Conservation (phyloP, 2,888 invertebrate species). For the Minunthozetes semirufus region DNA sequence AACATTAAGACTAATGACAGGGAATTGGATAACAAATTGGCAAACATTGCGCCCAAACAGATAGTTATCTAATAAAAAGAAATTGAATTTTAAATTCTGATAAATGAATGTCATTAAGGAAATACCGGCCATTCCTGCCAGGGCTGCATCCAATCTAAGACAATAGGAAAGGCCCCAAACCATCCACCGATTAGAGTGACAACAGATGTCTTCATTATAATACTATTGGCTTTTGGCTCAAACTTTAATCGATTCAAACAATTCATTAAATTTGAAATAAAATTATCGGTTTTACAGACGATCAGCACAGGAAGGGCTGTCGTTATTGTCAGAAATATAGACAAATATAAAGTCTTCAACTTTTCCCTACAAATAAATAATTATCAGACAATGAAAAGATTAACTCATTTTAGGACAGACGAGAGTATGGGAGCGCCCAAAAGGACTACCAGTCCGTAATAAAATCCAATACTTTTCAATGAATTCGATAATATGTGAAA, state of each 20-base stretch:
- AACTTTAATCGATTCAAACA: not conserved
- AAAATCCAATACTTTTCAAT: not conserved
- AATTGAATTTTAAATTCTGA: not conserved
- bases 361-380: not conserved
- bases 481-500: not conserved
- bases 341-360: not conserved
- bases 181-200: not conserved
- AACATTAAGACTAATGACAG: not conserved
- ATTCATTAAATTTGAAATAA: not conserved
- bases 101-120: not conserved
- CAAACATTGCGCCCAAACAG: conserved; percentile 19
- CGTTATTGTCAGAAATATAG: conserved; percentile 1
- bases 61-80: not conserved
- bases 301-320: conserved; percentile 7
- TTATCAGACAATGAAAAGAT: not conserved
- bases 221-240: not conserved
- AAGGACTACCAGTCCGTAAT: not conserved
- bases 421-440: conserved; percentile 20
- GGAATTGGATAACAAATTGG: not conserved
- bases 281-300: not conserved
- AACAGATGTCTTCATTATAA: not conserved
- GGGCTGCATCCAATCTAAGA: conserved; percentile 19
- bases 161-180: conserved; percentile 24
- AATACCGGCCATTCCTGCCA: conserved; percentile 24
- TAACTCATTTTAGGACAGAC: not conserved